Conservation (phyloP, 2,888 invertebrate species). For the Labia minor region DNA sequence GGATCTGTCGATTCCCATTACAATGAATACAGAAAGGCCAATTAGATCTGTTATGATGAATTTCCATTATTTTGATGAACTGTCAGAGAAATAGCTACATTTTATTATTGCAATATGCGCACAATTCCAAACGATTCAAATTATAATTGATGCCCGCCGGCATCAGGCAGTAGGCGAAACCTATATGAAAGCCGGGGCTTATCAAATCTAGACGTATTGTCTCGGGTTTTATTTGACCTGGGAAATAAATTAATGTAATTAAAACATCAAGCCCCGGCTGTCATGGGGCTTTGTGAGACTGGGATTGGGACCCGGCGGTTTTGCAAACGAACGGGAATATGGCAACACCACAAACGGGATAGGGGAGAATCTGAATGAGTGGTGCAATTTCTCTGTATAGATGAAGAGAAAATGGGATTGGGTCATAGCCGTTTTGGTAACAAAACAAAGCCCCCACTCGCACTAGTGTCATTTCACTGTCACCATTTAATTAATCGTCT, state of each 20-base stretch:
- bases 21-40: constrained; percentile 2
- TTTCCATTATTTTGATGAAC: constrained; percentile 13
- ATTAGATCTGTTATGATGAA: constrained; percentile 13
- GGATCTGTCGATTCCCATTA: constrained; percentile 7
- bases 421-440: constrained; percentile 6
- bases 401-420: constrained; percentile 13
- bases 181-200: constrained; percentile 6
- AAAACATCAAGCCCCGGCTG: constrained; percentile 13
- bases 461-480: constrained; percentile 13
- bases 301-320: constrained; percentile 6
- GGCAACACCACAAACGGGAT: not conserved
- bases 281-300: constrained; percentile 13
- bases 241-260: constrained; percentile 13
- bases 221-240: constrained; percentile 13
- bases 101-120: constrained; percentile 13
- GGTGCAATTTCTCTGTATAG: not conserved
- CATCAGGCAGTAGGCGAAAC: constrained; percentile 2
- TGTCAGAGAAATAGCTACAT: constrained; percentile 13
- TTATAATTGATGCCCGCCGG: constrained; percentile 13
- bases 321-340: constrained; percentile 7
- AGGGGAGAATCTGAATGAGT: not conserved
- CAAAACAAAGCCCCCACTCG: constrained; percentile 1
- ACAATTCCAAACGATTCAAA: constrained; percentile 13
- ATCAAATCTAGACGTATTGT: constrained; percentile 13
- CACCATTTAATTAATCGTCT: constrained; percentile 13